Base-by-base conservation (phyloP, 2,113 vertebrate genomes). In the Ariopsis seemanni region DNA sequence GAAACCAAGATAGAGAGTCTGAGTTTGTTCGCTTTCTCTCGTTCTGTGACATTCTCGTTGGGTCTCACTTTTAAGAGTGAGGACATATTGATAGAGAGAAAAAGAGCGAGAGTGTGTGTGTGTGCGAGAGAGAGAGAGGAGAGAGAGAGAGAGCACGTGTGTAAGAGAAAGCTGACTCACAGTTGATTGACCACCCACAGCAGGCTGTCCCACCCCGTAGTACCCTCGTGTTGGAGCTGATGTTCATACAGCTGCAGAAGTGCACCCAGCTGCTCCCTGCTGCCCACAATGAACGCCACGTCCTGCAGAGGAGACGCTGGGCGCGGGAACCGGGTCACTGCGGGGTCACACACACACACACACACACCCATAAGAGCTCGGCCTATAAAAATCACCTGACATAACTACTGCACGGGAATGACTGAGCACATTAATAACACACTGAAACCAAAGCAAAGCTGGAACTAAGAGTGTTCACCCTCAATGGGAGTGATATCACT, bases 131-230 rank as follows among this genome's bases (percentile, higher is more conserved):
- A 1, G 60, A 14, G 42, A 42, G 42, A 42, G 42, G 42, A 42
- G 42, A 42, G 34, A 42, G 34, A 0, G 34, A 0, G 34, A 42
- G 34, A 42, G 2, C 34, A 30, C 53, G 11, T 84, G 48, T 22
- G 34, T 42, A 6, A 4, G 74, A 72, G 22, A n/a, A n/a, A 53
- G 55, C 55, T 85, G 22, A 96, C 98, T 98, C 93, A 99, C 98
- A 99, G 93, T 17, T 99, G 98, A 94, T 99, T 99, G 94, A 99
- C 98, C 85, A 99, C 98, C 98, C 98, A 99, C 5, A 99, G 94
- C 86, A 99, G 93, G 89, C 96, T 97, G 69, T 98, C 97, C 98
- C 98, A 99, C 94, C 98, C 97, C 2, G 98, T 97, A 90, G 98
- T 99, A 78, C 98, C 98, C 93, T 99, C 98, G 0, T 98, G 97